phyloP scores from a whole-genome alignment of 2,797 vertebrate species.

The Rhinella marina region DNA sequence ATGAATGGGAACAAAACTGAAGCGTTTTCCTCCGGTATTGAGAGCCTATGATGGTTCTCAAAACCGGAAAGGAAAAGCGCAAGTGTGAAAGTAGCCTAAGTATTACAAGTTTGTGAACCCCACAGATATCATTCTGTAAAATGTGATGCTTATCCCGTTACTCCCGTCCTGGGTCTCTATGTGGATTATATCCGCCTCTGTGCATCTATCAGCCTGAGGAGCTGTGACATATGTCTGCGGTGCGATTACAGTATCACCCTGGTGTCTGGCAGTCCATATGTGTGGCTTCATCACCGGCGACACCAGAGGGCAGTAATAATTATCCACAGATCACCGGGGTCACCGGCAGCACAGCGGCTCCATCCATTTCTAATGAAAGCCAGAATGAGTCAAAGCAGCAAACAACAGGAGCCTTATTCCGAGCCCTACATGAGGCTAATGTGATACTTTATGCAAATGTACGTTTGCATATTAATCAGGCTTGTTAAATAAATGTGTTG shows the following conservation, averaged over 20 bases:
- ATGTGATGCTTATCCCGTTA: too few species aligned
- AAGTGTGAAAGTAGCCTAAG: too few species aligned
- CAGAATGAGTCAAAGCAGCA: conserved; percentile 30
- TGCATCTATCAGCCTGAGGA: not conserved
- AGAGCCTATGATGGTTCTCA: too few species aligned
- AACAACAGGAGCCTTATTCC: conserved; percentile 58
- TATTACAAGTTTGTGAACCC: too few species aligned
- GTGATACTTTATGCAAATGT: conserved; percentile 51
- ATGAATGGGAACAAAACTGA: too few species aligned
- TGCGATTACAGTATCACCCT: not conserved
- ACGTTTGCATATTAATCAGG: conserved; percentile 60
- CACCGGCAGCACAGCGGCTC: conserved; percentile 16
- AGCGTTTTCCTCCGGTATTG: too few species aligned
- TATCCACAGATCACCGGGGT: conserved; percentile 32
- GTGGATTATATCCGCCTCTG: too few species aligned
- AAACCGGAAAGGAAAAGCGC: too few species aligned
- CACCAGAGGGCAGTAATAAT: conserved; percentile 28
- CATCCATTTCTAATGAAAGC: conserved; percentile 36
- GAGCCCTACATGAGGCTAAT: conserved; percentile 59
- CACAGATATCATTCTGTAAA: too few species aligned
- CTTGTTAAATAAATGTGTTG: conserved; percentile 55
- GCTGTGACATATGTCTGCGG: not conserved
- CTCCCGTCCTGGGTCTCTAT: too few species aligned
- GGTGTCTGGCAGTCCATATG: not conserved
- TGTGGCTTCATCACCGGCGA: not conserved